Conservation (phyloP, 2,888 invertebrate species). For the Pollenia angustigena region DNA sequence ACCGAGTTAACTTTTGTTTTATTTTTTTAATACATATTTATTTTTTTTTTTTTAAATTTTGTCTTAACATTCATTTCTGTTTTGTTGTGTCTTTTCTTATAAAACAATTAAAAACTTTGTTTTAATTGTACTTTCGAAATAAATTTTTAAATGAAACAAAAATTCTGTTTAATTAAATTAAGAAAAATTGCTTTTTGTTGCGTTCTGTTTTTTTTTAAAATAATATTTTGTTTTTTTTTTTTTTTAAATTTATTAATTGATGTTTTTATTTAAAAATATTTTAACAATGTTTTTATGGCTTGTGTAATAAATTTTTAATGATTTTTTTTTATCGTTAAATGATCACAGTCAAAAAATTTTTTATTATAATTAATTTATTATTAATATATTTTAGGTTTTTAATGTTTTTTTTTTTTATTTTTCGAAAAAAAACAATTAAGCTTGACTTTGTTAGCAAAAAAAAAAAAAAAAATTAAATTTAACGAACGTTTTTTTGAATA, state of each 20-base stretch:
- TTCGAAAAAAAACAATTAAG: conserved; percentile 5
- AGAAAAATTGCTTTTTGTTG: conserved; percentile 71
- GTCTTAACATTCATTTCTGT: conserved; percentile 2
- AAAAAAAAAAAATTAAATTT: too few relatives aligned
- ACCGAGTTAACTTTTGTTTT: conserved; percentile 59
- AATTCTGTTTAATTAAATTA: conserved; percentile 41
- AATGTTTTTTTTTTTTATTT: neutral
- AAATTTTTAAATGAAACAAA: conserved; percentile 18
- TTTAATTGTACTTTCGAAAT: neutral
- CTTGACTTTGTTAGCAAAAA: neutral
- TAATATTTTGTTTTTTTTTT: conserved; percentile 23
- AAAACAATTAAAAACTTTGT: neutral
- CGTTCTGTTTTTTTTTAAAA: conserved; percentile 56
- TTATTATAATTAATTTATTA: conserved; percentile 58
- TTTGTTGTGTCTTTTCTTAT: neutral
- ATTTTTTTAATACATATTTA: conserved; percentile 25
- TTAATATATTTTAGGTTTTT: conserved; percentile 25
- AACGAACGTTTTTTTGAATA: neutral
- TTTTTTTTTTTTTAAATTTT: neutral
- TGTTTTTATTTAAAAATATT: conserved; percentile 57
- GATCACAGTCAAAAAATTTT: conserved; percentile 80
- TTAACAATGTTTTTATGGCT: conserved; percentile 65
- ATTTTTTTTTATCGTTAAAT: conserved; percentile 76
- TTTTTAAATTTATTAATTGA: neutral
- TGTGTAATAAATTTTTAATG: conserved; percentile 67